These are phyloP conservation scores for Drosophila imparisetae DNA, from an alignment of 2,888 invertebrate species.

Conservation along the genomic window DNA sequence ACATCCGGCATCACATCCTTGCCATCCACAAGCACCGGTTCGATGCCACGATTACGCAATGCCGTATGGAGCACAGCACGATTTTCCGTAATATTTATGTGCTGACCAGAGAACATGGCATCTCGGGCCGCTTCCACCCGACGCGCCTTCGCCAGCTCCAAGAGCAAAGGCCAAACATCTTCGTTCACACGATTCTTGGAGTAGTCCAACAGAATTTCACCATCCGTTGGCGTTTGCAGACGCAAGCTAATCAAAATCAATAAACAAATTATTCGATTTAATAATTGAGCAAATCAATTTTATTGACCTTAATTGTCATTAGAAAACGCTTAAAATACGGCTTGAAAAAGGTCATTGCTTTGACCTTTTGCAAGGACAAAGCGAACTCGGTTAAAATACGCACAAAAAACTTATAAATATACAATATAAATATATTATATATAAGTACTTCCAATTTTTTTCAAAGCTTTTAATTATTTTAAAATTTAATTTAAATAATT, in stretches of 20 bases:
- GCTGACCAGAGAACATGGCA: slow-evolving; percentile 96
- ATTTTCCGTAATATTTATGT: slow-evolving; percentile 98
- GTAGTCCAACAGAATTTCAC: slow-evolving; percentile 96
- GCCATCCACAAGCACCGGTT: slow-evolving; percentile 92
- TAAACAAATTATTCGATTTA: slow-evolving; percentile 31
- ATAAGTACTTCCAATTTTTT: neutral
- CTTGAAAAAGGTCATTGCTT: slow-evolving; percentile 49
- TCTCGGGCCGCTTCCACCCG: slow-evolving; percentile 94
- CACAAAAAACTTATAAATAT: neutral
- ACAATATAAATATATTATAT: neutral
- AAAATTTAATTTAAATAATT: neutral
- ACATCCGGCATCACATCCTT: slow-evolving; percentile 97
- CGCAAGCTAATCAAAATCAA: slow-evolving; percentile 86
- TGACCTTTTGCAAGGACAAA: slow-evolving; percentile 77
- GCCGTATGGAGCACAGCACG: slow-evolving; percentile 98
- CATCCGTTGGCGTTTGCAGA: slow-evolving; percentile 92
- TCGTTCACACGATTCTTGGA: slow-evolving; percentile 97
- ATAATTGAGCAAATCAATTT: slow-evolving; percentile 44
- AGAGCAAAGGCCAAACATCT: slow-evolving; percentile 89
- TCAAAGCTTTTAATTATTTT: neutral
- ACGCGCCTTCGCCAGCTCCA: slow-evolving; percentile 92
- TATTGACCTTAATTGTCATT: slow-evolving; percentile 54
- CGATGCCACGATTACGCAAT: slow-evolving; percentile 90
- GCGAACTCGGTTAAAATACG: slow-evolving; percentile 11
- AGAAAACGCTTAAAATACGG: slow-evolving; percentile 11